Evolutionary conservation across 2,797 vertebrate genomes (phyloP).

Genomic region (Propithecus perrieri): DNA sequence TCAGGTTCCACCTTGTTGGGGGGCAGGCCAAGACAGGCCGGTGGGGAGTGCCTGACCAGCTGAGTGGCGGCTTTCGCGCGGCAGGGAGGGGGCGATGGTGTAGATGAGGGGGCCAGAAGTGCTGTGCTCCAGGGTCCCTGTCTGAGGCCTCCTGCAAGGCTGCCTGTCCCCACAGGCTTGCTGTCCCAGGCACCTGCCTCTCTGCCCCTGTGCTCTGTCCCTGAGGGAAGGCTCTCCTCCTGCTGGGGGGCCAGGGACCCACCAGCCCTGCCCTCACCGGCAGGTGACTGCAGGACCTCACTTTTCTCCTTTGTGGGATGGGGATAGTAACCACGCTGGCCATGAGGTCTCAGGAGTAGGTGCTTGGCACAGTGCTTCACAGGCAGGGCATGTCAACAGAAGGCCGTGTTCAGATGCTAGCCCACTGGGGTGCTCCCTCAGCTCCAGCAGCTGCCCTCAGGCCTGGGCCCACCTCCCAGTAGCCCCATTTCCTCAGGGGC

Average conservation of each 20-base stretch:
- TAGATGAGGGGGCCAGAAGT: too few species aligned
- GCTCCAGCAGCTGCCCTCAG: neutral
- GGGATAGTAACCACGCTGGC: neutral
- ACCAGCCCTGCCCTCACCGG: too few species aligned
- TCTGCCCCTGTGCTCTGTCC: neutral
- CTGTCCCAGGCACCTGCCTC: neutral
- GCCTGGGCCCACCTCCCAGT: neutral
- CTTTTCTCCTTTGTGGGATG: neutral
- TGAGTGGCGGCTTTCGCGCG: neutral
- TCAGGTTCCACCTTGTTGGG: neutral
- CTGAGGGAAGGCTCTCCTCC: neutral
- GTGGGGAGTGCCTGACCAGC: neutral
- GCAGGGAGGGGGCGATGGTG: neutral
- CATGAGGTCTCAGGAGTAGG: neutral
- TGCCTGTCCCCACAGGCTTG: neutral
- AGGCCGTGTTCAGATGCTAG: neutral
- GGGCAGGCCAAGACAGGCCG: neutral
- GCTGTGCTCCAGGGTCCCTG: neutral
- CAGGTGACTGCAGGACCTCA: too few species aligned
- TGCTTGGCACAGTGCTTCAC: neutral
- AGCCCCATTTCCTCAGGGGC: neutral
- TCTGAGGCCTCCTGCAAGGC: too few species aligned
- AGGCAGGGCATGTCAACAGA: neutral
- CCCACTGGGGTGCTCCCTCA: too few species aligned
- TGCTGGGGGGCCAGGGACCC: neutral